Evolutionary conservation across 2,888 invertebrate species (phyloP), one percentile per base, ranked within the genome.

Genomic region (Pocota personata): DNA sequence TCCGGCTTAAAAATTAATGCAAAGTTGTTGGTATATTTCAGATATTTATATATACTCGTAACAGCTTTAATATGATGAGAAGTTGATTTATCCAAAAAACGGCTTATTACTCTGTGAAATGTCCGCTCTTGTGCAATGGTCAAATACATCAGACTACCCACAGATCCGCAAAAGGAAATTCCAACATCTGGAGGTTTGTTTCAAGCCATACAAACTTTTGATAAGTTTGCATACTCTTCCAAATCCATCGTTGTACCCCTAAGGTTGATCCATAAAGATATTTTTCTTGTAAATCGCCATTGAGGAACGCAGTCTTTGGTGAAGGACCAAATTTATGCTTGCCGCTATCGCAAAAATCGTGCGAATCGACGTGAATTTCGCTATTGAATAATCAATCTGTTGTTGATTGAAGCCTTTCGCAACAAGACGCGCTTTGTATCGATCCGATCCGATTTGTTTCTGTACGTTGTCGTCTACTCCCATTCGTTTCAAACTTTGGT

Each of bases 301-400:
- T 32, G 32, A 32, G 32, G 32, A 32, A n/a, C n/a, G 32, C 32
- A 32, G 32, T 32, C 7, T 32, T 32, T 32, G 7, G 32, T 32
- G 5, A 1, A 32, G 7, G 3, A 32, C 32, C 7, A 32, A 7
- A 7, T 32, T 3, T 6, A 4, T 32, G 32, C 7, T 32, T 7
- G 32, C 8, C n/a, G n/a, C n/a, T n/a, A n/a, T n/a, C 5, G 6
- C n/a, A n/a, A n/a, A n/a, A n/a, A n/a, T n/a, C n/a, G 8, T 32
- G 5, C 32, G 32, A 32, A 32, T 32, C 7, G 32, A 32, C 5
- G 32, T 32, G 16, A 67, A 67, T 27, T 67, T 67, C 16, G 50
- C 89, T 1, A 90, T 90, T 12, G 90, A 89, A 73, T 90, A 90
- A 80, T 90, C 89, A 19, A 88, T 76, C 40, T 76, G 87, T 76